Percentiles rank a stretch among this genome's conserved stretches.
These are phyloP conservation scores for Drosophila aff. DNA, from an alignment of 1,140 invertebrate genomes.

Conservation along the genomic window DNA sequence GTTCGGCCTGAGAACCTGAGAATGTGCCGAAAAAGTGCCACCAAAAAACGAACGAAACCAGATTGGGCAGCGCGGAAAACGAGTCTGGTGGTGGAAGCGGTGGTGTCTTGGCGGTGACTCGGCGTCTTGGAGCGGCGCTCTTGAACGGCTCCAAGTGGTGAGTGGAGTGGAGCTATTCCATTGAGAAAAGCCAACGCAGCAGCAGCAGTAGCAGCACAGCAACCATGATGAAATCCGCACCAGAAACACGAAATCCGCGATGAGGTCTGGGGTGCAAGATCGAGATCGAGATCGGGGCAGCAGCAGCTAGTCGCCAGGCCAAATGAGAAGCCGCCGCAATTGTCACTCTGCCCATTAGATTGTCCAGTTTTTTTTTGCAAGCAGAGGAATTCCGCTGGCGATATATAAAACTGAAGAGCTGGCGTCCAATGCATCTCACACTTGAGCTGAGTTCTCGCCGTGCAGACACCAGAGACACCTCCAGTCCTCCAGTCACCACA, in stretches of 20 bases:
- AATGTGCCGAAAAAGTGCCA: constrained; percentile 59
- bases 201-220: background rate
- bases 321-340: constrained; percentile 58
- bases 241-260: constrained; percentile 70
- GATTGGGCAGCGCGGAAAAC: constrained; percentile 61
- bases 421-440: constrained; percentile 79
- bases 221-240: constrained; percentile 70
- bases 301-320: constrained; percentile 13
- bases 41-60: constrained; percentile 45
- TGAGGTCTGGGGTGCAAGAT: constrained; percentile 66
- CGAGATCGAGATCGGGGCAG: constrained; percentile 48
- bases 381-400: constrained; percentile 17
- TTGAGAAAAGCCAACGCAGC: constrained; percentile 63
- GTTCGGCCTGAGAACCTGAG: constrained; percentile 64
- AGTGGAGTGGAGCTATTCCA: constrained; percentile 61
- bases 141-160: constrained; percentile 53
- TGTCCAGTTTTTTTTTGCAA: constrained; percentile 35
- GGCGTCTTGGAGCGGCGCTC: constrained; percentile 46
- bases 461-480: constrained; percentile 57
- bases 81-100: constrained; percentile 41
- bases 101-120: constrained; percentile 28
- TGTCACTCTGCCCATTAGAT: constrained; percentile 71
- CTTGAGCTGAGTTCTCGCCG: constrained; percentile 77
- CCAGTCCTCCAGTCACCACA: constrained; percentile 15
- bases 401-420: constrained; percentile 78